phyloP scores from a whole-genome alignment of 2,888 invertebrate genomes.

The Eremobia ochroleuca region DNA sequence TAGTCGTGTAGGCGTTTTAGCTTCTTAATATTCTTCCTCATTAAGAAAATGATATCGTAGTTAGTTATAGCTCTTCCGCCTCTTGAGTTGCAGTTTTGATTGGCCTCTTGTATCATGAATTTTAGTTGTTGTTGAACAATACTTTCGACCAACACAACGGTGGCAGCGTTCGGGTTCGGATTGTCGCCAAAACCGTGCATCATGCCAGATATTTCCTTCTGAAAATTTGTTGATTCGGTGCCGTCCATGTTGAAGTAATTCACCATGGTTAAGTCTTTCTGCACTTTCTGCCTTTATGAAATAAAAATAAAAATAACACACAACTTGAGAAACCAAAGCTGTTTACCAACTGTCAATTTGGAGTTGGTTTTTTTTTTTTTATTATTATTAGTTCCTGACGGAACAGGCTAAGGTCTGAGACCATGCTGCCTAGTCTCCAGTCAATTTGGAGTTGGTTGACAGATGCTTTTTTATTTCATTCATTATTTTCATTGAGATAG shows the following conservation, averaged over 20 bases:
- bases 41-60: constrained; percentile 95
- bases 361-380: no score
- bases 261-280: constrained; percentile 73
- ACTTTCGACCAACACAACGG: constrained; percentile 96
- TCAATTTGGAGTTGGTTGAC: no score
- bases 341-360: constrained; percentile 32
- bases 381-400: no score
- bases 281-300: not conserved
- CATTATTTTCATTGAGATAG: no score
- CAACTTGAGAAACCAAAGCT: not conserved
- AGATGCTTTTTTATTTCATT: no score
- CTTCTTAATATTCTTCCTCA: constrained; percentile 95
- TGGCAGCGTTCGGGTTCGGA: constrained; percentile 94
- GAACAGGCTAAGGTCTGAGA: no score
- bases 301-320: not conserved
- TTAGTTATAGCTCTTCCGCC: constrained; percentile 90
- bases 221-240: constrained; percentile 86
- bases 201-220: constrained; percentile 95
- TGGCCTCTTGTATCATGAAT: constrained; percentile 94
- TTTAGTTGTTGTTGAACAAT: constrained; percentile 96
- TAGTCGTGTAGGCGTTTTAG: constrained; percentile 94
- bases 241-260: constrained; percentile 85
- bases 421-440: no score
- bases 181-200: constrained; percentile 99
- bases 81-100: constrained; percentile 92